phyloP scores from a whole-genome alignment of 64 coral and sea anemone genomes.

The Porites australiensis region DNA sequence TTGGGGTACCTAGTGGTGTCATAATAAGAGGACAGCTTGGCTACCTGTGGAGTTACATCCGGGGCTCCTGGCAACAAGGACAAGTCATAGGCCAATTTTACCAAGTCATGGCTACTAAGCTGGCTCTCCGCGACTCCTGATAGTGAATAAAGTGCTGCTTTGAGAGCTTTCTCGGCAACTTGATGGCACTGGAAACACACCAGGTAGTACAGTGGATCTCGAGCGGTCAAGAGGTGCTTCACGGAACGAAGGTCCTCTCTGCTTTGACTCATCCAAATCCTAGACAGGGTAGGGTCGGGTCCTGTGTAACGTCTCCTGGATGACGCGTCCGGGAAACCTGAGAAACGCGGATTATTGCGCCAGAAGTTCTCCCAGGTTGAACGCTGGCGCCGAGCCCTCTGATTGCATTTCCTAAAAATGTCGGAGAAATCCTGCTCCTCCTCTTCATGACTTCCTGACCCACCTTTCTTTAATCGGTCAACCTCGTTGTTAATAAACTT shows the following conservation, averaged over 20 bases:
- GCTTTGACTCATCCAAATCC: constrained; percentile 80
- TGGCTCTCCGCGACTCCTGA: constrained; percentile 75
- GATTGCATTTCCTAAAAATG: constrained; percentile 68
- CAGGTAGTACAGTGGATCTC: constrained; percentile 67
- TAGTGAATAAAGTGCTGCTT: constrained; percentile 69
- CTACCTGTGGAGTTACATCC: constrained; percentile 26
- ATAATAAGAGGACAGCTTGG: constrained; percentile 62
- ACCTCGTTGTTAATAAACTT: constrained; percentile 85
- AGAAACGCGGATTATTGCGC: constrained; percentile 62
- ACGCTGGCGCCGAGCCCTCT: constrained; percentile 79
- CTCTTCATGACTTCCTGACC: neutral
- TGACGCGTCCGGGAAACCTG: neutral
- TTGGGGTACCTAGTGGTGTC: constrained; percentile 79
- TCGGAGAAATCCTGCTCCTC: constrained; percentile 28
- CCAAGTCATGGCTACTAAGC: constrained; percentile 70
- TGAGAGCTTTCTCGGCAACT: constrained; percentile 86
- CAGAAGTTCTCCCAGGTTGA: constrained; percentile 89
- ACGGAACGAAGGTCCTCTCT: constrained; percentile 72
- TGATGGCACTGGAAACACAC: constrained; percentile 90
- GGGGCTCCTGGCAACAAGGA: constrained; percentile 67
- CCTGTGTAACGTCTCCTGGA: constrained; percentile 57
- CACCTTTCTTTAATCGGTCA: constrained; percentile 51
- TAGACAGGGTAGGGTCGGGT: constrained; percentile 26
- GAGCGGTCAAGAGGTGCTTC: constrained; percentile 74
- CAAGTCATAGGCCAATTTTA: constrained; percentile 58